A percentile compares a stretch with the other conserved stretches of the same genome.
Evolutionary conservation across 2,888 invertebrate genomes (phyloP).

Genomic region (Dorcus hopei): DNA sequence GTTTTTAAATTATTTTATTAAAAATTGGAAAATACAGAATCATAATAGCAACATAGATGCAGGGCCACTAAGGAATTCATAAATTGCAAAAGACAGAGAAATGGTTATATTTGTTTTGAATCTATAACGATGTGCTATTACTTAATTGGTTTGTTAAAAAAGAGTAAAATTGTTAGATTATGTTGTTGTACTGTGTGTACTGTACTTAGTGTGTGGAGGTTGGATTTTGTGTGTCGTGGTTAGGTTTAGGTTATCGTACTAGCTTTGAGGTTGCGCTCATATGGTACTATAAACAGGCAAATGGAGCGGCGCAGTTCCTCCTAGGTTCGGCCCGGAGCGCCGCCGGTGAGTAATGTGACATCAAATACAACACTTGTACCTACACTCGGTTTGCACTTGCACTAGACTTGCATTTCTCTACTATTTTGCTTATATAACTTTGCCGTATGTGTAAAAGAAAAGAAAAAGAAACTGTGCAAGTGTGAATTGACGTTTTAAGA

Average conservation of each 20-base stretch:
- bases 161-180: neutral
- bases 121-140: no score
- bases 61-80: no score
- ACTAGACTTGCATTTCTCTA: conserved; percentile 11
- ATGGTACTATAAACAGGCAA: conserved; percentile 51
- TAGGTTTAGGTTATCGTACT: conserved; percentile 22
- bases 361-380: conserved; percentile 33
- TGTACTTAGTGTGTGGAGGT: neutral
- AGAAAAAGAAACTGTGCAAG: conserved; percentile 3
- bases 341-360: conserved; percentile 49
- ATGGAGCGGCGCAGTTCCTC: conserved; percentile 51
- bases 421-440: neutral
- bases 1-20: no score
- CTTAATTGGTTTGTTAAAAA: no score
- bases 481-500: conserved; percentile 15
- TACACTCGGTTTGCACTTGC: conserved; percentile 32
- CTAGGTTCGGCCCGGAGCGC: conserved; percentile 50
- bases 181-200: neutral
- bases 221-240: conserved; percentile 12
- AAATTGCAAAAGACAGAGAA: no score
- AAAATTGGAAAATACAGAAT: no score
- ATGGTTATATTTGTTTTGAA: no score
- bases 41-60: no score
- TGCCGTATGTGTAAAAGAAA: no score
- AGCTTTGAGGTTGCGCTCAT: conserved; percentile 47